Base-by-base conservation (phyloP, 2,113 vertebrate genomes). In the Oceanites oceanicus region DNA sequence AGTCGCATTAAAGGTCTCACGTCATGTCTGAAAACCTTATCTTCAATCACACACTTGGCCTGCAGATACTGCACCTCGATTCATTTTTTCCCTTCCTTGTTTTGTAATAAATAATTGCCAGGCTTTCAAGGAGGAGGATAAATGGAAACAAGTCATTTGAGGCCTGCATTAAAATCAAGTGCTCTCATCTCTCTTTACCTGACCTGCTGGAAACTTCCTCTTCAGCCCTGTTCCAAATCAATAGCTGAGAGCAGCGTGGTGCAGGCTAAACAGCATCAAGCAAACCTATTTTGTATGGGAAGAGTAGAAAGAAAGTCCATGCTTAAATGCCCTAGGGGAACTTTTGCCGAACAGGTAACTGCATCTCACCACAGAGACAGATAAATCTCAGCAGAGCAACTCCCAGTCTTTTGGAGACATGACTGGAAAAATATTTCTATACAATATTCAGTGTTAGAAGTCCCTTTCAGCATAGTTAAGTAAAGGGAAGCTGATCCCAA, bases 121-220 rank as follows among this genome's bases (percentile, higher is more conserved):
- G 55, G 85, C 63, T 92, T 77, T 90, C 92, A 56, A 82, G 61
- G 78, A 90, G 71, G 71, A 49, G 71, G 86, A 47, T 59, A 85
- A 88, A 80, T 83, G 88, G 91, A 92, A 95, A 59, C 26, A n/a
- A 85, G 65, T 40, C 85, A 26, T 81, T 81, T 53, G 80, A 80
- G 68, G 87, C 59, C 13, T 58, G 73, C 80, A 58, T 92, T 78
- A 77, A 90, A 71, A 79, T 55, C 78, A 40, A 92, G 55, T 49
- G 68, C 68, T 79, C 90, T 83, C 88, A 53, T 88, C 71, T 42
- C 40, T 94, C 78, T 87, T 62, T 68, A 55, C 77, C 66, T 86
- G 95, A 93, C 74, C 92, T 90, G 74, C 85, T 94, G 90, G 62
- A 66, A 92, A 90, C 78, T 65, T 94, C 62, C 86, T 75, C 82